Evolutionary conservation across 53 echinoderm and acorn worm genomes (phyloP), one percentile per base, ranked within the genome.

Genomic region (Patiria pectinifera): DNA sequence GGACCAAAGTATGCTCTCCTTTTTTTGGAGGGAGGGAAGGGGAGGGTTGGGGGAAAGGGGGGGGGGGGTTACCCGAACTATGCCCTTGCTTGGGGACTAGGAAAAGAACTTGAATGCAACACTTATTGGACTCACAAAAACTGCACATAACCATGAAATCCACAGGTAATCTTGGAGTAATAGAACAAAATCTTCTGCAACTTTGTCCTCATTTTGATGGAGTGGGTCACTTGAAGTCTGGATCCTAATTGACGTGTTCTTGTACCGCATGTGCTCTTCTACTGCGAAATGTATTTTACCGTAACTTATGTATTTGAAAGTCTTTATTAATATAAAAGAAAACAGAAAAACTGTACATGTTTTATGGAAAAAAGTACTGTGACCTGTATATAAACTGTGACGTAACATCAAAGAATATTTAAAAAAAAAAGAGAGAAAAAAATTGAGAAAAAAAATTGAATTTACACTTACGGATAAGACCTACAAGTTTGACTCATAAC

Each of bases 381-480:
- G 90, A 90, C 90, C 71, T 90, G 90, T 90, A 90, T 61, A 90
- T 80, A 80, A 44, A 90, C 90, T 7, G 90, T 90, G 90, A 90
- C 90, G 8, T 90, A 90, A 80, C 61, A 19, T 79, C 11, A 46
- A 79, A 76, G 69, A 69, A 18, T 69, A 23, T 83, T 53, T 53
- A 53, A 53, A 53, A 53, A 53, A 53, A 53, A 53, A 48, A 80
- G 48, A 76, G 24, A n/a, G n/a, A 22, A 24, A 58, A 76, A 76
- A 86, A 78, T 10, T 48, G 49, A 26, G 6, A 77, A 78, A 59
- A 13, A 77, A 22, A 74, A 87, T 0, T 71, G 43, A 87, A 61
- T 78, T 88, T 72, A 59, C 76, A 24, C 74, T 88, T 78, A 35
- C 80, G 16, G 45, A 61, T 90, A 48, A 63, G 90, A 90, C 90